These are phyloP conservation scores for Melinopterus prodromus DNA, from an alignment of 2,888 invertebrate genomes.

Conservation along the genomic window DNA sequence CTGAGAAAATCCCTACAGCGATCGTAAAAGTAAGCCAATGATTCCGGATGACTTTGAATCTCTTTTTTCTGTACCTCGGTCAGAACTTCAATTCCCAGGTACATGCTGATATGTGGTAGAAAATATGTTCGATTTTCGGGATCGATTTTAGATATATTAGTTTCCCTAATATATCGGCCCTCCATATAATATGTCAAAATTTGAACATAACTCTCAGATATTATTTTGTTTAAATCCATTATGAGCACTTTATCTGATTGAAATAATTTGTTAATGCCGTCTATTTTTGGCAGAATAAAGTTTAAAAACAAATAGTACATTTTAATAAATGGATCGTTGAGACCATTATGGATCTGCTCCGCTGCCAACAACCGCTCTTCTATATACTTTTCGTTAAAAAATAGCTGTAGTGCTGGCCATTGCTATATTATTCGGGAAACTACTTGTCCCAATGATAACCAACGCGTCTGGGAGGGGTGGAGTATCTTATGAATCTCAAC, in stretches of 20 bases:
- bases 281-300: neutral
- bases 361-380: neutral
- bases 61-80: neutral
- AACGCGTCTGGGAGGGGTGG: neutral
- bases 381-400: conserved; percentile 9
- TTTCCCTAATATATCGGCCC: neutral
- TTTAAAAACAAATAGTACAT: neutral
- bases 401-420: neutral
- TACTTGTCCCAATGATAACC: conserved; percentile 5
- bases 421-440: neutral
- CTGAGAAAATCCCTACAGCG: neutral
- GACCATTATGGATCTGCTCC: neutral
- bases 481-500: neutral
- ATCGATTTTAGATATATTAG: neutral
- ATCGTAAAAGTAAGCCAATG: neutral
- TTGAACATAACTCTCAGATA: neutral
- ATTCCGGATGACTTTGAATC: neutral
- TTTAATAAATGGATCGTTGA: conserved; percentile 13
- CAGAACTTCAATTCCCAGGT: neutral
- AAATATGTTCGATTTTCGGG: no score
- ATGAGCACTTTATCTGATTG: conserved; percentile 11
- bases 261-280: neutral
- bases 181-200: neutral
- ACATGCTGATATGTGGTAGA: neutral
- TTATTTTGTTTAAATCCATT: neutral